Conservation (phyloP, 2,888 invertebrate species). For the Meta bourneti region DNA sequence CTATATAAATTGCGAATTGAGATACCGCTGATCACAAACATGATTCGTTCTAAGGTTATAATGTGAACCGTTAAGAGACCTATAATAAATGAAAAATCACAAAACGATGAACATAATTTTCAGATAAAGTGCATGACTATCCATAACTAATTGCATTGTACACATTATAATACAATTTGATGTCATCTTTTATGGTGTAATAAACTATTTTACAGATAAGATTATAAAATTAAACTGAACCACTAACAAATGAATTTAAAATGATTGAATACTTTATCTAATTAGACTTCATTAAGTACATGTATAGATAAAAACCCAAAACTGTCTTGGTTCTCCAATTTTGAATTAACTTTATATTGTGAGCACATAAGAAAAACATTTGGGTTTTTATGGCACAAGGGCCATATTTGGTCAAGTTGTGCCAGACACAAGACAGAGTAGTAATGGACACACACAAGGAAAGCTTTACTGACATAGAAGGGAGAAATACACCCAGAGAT, state of each 20-base stretch:
- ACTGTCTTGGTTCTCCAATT: no score
- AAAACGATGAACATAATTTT: not conserved
- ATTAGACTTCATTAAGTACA: no score
- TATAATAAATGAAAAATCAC: conserved; percentile 6
- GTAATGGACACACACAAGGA: no score
- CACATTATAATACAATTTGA: not conserved
- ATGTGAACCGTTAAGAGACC: conserved; percentile 23
- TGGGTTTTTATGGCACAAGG: no score
- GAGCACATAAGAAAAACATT: no score
- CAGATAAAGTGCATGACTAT: not conserved
- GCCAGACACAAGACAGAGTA: no score
- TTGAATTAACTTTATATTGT: no score
- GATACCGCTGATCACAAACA: conserved; percentile 32
- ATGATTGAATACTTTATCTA: no score
- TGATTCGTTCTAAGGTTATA: conserved; percentile 12
- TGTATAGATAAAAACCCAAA: no score
- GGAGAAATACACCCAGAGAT: no score
- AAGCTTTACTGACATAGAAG: no score
- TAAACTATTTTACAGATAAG: not conserved
- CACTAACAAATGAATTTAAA: not conserved
- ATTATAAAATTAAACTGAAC: not conserved
- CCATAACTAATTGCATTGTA: not conserved
- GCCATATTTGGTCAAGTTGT: no score
- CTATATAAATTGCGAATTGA: not conserved
- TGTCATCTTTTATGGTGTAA: not conserved